phyloP scores from a whole-genome alignment of 2,797 vertebrate species.

The Micropoecilia bifurca region DNA sequence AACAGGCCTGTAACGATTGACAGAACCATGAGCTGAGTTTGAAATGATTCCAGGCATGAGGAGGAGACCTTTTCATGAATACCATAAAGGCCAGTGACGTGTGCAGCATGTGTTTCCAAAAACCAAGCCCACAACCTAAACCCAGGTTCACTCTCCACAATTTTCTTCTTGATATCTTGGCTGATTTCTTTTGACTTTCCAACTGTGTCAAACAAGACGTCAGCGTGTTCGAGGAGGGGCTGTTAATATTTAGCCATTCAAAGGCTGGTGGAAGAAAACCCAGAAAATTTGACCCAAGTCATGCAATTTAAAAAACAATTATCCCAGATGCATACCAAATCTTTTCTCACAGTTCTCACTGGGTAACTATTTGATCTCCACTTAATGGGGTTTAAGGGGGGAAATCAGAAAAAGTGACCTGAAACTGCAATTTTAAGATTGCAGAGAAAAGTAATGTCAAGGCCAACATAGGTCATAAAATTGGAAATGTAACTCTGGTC shows the following conservation, averaged over 20 bases:
- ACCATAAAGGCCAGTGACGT: background rate
- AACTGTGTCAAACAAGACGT: no score
- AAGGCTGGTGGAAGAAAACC: no score
- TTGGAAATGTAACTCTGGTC: background rate
- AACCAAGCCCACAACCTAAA: background rate
- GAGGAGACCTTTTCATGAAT: background rate
- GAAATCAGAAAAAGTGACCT: background rate
- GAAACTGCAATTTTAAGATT: background rate
- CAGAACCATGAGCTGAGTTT: background rate
- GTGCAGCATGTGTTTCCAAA: background rate
- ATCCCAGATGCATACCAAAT: no score
- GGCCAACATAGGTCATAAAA: background rate
- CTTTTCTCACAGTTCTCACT: background rate
- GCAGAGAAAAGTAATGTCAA: background rate
- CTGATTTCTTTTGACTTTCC: no score
- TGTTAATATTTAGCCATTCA: no score
- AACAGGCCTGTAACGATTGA: background rate
- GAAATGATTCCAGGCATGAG: background rate
- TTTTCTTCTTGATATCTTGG: no score
- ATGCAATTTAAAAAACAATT: no score
- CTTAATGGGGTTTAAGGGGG: background rate
- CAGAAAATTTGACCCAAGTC: no score
- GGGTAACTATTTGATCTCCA: background rate
- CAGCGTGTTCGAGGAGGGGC: no score
- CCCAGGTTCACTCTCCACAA: background rate